phyloP scores from a whole-genome alignment of 2,888 invertebrate species.

The Lacanobia wlatinum region DNA sequence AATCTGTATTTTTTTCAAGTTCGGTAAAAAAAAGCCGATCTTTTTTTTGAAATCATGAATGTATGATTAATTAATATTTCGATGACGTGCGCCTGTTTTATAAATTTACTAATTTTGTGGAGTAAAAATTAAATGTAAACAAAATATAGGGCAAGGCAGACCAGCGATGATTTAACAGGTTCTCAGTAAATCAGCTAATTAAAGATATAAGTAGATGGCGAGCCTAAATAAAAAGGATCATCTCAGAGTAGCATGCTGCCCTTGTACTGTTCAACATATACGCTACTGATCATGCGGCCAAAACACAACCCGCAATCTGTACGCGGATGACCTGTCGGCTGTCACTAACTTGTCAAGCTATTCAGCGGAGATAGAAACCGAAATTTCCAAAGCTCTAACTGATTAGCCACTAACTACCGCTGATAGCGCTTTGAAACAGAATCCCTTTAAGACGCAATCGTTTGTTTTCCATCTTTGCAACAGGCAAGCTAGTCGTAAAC shows the following conservation, averaged over 20 bases:
- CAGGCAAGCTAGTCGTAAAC: not conserved
- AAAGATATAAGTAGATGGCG: not conserved
- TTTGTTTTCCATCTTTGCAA: not conserved
- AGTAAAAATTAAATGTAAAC: not conserved
- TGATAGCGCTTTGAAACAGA: not conserved
- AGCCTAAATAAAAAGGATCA: not conserved
- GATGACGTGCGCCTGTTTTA: not conserved
- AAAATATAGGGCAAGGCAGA: not conserved
- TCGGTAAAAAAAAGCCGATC: not conserved
- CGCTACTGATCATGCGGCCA: not conserved
- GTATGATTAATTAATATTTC: not conserved
- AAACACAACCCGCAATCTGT: not conserved
- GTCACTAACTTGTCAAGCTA: not conserved
- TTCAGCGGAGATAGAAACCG: not conserved
- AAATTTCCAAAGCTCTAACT: not conserved
- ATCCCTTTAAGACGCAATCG: not conserved
- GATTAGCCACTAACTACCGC: not conserved
- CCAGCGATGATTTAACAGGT: not conserved
- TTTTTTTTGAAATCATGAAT: not conserved
- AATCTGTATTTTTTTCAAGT: not conserved
- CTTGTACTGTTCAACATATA: not conserved
- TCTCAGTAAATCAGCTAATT: not conserved
- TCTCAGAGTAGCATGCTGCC: not conserved
- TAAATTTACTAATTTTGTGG: not conserved
- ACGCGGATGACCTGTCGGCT: not conserved